Conservation (phyloP, 2,797 vertebrate species). For the Tadarida brasiliensis region DNA sequence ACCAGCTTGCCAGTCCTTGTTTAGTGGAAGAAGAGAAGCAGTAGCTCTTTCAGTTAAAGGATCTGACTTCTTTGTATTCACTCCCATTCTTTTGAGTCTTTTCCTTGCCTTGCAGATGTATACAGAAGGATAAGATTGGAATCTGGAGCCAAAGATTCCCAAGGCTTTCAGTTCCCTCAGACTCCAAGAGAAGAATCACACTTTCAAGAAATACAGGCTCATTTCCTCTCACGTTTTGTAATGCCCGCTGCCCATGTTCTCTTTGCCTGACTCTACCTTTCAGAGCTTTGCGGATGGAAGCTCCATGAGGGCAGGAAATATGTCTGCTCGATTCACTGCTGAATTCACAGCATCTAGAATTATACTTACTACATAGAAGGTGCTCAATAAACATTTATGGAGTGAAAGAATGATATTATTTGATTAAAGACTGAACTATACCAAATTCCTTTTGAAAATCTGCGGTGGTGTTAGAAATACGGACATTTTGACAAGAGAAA, state of each 20-base stretch:
- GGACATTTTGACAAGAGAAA: slow-evolving; percentile 21
- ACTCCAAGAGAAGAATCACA: background rate
- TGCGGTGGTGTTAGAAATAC: slow-evolving; percentile 36
- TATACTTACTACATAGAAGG: background rate
- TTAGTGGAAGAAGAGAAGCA: background rate
- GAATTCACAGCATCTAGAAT: background rate
- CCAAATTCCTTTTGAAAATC: background rate
- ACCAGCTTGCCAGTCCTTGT: background rate
- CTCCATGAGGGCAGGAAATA: background rate
- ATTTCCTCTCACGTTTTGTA: background rate
- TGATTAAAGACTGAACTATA: background rate
- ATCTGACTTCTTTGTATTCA: background rate
- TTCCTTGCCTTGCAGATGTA: background rate
- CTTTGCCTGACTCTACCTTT: background rate
- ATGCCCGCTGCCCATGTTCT: background rate
- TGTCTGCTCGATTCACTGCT: background rate
- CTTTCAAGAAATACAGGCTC: background rate
- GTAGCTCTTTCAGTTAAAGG: background rate
- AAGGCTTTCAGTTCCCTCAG: background rate
- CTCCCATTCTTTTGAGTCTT: background rate
- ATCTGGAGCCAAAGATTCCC: background rate
- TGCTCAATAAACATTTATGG: background rate
- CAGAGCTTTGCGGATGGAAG: background rate
- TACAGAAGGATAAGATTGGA: background rate
- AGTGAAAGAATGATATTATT: background rate